A percentile compares a stretch with the other conserved stretches of the same genome.
Conservation (phyloP, 1,140 invertebrate genomes). For the Pseudomyrmex pallidus region DNA sequence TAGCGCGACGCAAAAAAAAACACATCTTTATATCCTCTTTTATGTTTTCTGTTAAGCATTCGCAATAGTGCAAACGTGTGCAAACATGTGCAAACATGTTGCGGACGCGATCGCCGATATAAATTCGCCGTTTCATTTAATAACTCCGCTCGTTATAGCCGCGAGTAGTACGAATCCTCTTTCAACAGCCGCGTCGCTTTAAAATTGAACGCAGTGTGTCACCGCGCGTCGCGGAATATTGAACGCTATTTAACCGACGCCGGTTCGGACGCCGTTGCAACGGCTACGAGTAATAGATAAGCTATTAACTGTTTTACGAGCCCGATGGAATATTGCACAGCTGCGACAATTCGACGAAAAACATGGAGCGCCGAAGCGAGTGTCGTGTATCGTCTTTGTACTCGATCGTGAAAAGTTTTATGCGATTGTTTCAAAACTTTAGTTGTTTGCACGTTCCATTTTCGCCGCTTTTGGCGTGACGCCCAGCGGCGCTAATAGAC, state of each 20-base stretch:
- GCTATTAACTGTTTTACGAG: neutral
- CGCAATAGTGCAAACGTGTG: neutral
- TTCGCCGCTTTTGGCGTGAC: conserved; percentile 11
- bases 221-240: neutral
- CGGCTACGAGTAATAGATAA: neutral
- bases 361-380: neutral
- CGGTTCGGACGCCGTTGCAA: neutral
- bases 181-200: neutral
- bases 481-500: conserved; percentile 13
- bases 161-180: neutral
- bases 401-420: conserved; percentile 43
- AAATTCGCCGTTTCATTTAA: conserved; percentile 1
- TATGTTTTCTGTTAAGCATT: neutral
- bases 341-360: neutral
- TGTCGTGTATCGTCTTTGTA: conserved; percentile 14
- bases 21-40: neutral
- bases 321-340: neutral
- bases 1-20: too few species aligned
- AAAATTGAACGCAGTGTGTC: neutral
- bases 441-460: conserved; percentile 18
- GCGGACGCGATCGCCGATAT: neutral
- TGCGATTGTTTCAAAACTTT: conserved; percentile 28
- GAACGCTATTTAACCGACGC: neutral
- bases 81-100: neutral
- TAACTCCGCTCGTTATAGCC: neutral